phyloP scores from a whole-genome alignment of 2,888 invertebrate species.

The Mycogona germanica region DNA sequence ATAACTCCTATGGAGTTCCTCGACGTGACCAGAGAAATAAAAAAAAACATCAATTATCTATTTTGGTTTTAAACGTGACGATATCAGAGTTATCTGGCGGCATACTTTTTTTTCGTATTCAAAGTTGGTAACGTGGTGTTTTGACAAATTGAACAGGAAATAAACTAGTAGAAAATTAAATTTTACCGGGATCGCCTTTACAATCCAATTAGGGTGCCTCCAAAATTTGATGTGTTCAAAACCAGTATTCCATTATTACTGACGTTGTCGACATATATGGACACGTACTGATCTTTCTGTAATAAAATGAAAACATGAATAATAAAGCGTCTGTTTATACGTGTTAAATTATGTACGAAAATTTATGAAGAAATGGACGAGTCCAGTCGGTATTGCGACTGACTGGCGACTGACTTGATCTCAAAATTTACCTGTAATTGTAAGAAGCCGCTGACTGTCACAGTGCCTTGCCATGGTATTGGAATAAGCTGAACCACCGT shows the following conservation, averaged over 20 bases:
- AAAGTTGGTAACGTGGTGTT: too few species aligned
- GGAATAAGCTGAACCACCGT: slow-evolving; percentile 5
- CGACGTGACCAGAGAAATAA: background rate
- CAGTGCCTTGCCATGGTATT: slow-evolving; percentile 24
- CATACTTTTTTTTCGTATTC: too few species aligned
- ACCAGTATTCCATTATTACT: slow-evolving; percentile 26
- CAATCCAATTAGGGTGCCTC: slow-evolving; percentile 28
- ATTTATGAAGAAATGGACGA: background rate
- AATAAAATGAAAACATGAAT: slow-evolving; percentile 16
- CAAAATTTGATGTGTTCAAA: slow-evolving; percentile 29
- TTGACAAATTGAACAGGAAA: too few species aligned
- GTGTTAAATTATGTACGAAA: slow-evolving; percentile 2
- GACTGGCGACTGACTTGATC: too few species aligned
- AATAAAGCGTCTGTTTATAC: background rate
- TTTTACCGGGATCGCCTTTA: background rate
- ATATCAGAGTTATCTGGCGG: too few species aligned
- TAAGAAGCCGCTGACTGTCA: slow-evolving; percentile 28
- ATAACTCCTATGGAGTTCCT: too few species aligned
- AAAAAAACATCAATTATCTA: too few species aligned
- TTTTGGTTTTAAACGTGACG: too few species aligned
- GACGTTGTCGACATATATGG: slow-evolving; percentile 30
- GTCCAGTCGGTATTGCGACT: too few species aligned
- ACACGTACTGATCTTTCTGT: slow-evolving; percentile 31
- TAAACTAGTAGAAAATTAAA: too few species aligned
- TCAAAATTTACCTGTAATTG: slow-evolving; percentile 27